phyloP scores from a whole-genome alignment of 1,140 invertebrate genomes.

The Melipona quadrifasciata region DNA sequence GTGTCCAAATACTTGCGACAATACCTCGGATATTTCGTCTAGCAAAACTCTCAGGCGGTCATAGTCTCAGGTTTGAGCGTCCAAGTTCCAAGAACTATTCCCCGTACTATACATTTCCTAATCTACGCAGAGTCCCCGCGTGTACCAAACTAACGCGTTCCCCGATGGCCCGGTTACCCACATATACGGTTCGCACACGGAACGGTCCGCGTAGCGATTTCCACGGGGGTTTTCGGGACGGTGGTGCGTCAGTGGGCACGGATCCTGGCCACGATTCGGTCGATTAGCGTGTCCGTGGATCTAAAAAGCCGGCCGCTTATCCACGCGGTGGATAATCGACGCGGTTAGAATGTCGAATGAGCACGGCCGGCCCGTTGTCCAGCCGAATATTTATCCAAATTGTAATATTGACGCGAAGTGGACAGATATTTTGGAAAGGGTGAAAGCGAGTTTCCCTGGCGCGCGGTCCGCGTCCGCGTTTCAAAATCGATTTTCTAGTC shows the following conservation, averaged over 20 bases:
- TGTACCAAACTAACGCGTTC: neutral
- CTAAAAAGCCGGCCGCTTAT: neutral
- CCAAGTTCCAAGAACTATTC: neutral
- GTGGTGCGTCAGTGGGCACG: neutral
- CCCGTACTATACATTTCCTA: neutral
- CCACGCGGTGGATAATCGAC: neutral
- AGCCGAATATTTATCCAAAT: conserved; percentile 41
- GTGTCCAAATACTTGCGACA: no score
- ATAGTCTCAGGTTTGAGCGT: neutral
- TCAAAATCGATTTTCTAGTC: conserved; percentile 47
- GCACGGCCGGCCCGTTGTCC: neutral
- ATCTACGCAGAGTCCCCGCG: neutral
- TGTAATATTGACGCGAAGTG: conserved; percentile 40
- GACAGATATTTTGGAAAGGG: conserved; percentile 25
- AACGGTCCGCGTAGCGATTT: neutral
- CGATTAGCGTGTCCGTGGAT: conserved; percentile 18
- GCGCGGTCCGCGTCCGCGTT: conserved; percentile 9
- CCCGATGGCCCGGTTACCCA: conserved; percentile 7
- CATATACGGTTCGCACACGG: neutral
- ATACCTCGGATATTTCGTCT: neutral
- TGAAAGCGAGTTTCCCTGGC: conserved; percentile 41
- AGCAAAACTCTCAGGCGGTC: neutral
- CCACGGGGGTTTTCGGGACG: neutral
- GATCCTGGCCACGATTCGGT: neutral
- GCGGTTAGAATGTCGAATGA: neutral